Conservation (phyloP, 2,113 vertebrate species). For the Tetrax tetrax region DNA sequence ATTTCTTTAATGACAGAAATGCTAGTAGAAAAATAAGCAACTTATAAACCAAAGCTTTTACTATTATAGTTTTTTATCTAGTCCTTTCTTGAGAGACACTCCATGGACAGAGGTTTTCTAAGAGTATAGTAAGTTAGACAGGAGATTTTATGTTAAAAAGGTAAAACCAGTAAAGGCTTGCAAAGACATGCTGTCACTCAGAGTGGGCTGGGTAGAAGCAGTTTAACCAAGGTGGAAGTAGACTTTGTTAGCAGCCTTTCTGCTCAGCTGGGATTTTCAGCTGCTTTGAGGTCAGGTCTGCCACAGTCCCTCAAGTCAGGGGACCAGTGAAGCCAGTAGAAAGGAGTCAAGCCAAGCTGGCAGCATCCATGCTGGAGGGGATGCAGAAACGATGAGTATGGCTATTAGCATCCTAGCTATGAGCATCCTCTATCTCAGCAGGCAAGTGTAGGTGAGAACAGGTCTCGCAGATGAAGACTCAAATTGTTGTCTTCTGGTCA, state of each 20-base stretch:
- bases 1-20: background rate
- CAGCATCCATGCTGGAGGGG: accelerated
- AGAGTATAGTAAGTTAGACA: background rate
- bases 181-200: accelerated
- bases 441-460: background rate
- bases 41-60: background rate
- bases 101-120: background rate
- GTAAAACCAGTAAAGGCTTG: background rate
- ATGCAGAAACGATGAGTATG: background rate
- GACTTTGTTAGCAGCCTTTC: background rate
- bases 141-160: background rate
- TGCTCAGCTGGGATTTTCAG: background rate
- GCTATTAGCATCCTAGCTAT: accelerated
- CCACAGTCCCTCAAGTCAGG: background rate
- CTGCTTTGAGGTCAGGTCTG: background rate
- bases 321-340: background rate
- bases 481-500: background rate
- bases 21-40: background rate
- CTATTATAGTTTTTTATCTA: background rate
- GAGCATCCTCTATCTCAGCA: background rate
- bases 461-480: background rate
- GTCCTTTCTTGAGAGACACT: background rate
- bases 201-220: background rate
- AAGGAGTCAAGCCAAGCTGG: background rate
- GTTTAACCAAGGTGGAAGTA: background rate